Conservation (phyloP, 2,797 vertebrate genomes). For the Cossypha heuglini region DNA sequence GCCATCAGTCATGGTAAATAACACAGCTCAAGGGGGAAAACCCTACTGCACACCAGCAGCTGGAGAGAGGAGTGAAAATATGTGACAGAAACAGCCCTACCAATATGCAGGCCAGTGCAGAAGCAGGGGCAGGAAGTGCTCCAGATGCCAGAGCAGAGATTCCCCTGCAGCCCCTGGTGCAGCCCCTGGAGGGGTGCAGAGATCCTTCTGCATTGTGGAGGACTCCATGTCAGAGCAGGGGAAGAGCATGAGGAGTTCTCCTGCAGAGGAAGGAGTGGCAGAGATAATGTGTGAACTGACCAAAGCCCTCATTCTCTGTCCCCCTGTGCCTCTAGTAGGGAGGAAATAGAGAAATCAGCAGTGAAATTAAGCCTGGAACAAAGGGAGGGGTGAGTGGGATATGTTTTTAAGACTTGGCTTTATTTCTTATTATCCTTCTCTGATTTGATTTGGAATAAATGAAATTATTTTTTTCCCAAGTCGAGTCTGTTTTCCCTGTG, state of each 20-base stretch:
- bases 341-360: neutral
- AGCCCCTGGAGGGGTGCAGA: neutral
- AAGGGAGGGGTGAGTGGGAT: neutral
- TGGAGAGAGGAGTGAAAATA: neutral
- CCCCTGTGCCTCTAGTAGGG: neutral
- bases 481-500: fast-evolving
- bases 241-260: neutral
- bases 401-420: neutral
- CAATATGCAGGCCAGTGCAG: neutral
- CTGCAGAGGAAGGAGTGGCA: neutral
- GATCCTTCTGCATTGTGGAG: neutral
- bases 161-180: too few species aligned
- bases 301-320: fast-evolving
- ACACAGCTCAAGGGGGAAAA: neutral
- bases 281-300: neutral
- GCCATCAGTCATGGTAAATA: neutral
- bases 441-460: neutral
- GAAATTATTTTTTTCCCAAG: neutral
- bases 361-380: neutral
- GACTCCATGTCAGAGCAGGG: neutral
- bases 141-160: neutral
- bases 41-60: neutral
- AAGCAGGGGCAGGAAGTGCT: neutral
- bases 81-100: neutral
- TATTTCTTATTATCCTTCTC: neutral